Conservation (phyloP, 2,888 invertebrate species). For the Mesorhabditis sp. region DNA sequence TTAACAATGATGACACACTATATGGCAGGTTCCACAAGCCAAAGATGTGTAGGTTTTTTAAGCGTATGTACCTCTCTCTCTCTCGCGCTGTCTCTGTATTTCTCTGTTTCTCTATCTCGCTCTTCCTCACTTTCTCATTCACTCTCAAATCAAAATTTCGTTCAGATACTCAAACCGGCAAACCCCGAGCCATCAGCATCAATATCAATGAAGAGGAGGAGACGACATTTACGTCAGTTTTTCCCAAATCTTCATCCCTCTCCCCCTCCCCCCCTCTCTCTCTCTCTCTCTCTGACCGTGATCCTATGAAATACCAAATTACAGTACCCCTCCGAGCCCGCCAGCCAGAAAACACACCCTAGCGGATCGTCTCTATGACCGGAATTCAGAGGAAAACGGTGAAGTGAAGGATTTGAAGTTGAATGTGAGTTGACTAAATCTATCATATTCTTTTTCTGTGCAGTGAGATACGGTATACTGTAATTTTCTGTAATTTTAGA, state of each 20-base stretch:
- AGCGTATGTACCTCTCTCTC: too few species aligned
- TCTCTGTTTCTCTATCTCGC: too few species aligned
- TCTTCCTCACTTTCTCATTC: too few species aligned
- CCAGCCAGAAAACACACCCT: background rate
- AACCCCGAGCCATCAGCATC: conserved; percentile 8
- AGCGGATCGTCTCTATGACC: background rate
- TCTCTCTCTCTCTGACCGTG: too few species aligned
- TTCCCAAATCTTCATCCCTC: background rate
- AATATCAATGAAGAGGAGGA: conserved; percentile 13
- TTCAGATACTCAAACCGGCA: background rate
- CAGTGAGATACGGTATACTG: too few species aligned
- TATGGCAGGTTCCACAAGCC: conserved; percentile 14
- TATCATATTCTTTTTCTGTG: too few species aligned
- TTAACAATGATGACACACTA: conserved; percentile 17
- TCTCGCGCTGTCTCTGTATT: too few species aligned
- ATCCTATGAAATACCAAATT: background rate
- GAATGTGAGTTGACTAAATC: background rate
- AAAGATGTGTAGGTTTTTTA: conserved; percentile 7
- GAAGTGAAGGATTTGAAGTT: conserved; percentile 3
- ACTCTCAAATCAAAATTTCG: background rate
- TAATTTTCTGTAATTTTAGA: conserved; percentile 62
- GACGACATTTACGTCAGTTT: conserved; percentile 11
- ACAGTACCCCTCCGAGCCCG: background rate
- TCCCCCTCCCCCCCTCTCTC: too few species aligned
- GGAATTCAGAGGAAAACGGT: background rate